Base-by-base conservation (phyloP, 2,888 invertebrate species). In the Elegia similella region DNA sequence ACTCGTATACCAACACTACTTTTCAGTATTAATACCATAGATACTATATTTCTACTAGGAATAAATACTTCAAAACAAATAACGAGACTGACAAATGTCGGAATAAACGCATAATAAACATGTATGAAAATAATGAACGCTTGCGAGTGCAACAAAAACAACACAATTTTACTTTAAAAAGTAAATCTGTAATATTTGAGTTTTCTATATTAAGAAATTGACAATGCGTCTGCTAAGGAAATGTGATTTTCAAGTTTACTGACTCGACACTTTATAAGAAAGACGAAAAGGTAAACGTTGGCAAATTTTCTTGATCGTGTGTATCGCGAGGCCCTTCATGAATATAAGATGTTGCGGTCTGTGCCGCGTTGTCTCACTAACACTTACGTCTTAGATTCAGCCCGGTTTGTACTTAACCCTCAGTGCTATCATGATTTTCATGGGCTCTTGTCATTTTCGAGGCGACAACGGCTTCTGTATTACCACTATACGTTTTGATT, bases 311-410 rank as follows among this genome's bases (percentile, higher is more conserved):
- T 32, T 16, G 55, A 1, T 71, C 42, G 68, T 80, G 64, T 67
- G 75, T 76, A 52, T 30, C 55, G 52, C 55, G 46, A 62, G 67
- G 64, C 77, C 75, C 72, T 80, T 82, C 82, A 85, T 86, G 85
- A 85, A 87, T 86, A 82, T 80, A 81, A 82, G 78, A 86, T 84
- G 77, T 63, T 75, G 81, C 73, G 82, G 85, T 80, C 70, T 67
- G 66, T 59, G 66, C 69, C 60, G 66, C 67, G 72, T 75, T 75
- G 75, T 79, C 77, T 77, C 78, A 69, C 73, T 74, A 76, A 75
- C 78, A 79, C 76, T 81, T 80, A 74, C 70, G 61, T 62, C 73
- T 76, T 80, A 79, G 80, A 84, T 82, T 83, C 77, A 64, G 69
- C 68, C 70, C 63, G 67, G 68, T 64, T 65, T 68, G 64, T 67